phyloP scores from a whole-genome alignment of 2,888 invertebrate species.

The Lasiommata megera region DNA sequence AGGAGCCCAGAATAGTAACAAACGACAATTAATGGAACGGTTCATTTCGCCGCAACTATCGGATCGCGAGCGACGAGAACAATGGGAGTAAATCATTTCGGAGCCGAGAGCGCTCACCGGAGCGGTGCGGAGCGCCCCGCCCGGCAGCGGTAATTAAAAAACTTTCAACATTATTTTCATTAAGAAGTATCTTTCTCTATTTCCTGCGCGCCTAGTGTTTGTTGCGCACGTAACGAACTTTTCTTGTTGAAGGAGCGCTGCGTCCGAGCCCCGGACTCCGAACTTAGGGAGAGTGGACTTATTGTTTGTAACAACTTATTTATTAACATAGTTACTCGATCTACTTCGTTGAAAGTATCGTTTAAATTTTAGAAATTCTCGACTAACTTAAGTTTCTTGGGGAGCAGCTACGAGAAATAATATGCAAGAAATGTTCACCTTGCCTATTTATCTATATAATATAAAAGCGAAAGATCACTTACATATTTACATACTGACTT shows the following conservation, averaged over 20 bases:
- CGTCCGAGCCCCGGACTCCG: conserved; percentile 2
- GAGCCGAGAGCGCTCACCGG: conserved; percentile 22
- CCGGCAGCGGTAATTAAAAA: conserved; percentile 39
- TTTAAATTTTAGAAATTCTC: conserved; percentile 1
- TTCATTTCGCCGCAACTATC: conserved; percentile 18
- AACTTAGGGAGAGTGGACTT: conserved; percentile 22
- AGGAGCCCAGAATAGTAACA: conserved; percentile 4
- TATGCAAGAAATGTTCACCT: too few relatives aligned
- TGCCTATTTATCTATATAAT: too few relatives aligned
- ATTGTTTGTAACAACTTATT: conserved; percentile 26
- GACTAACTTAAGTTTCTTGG: neutral
- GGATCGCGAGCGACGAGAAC: conserved; percentile 22
- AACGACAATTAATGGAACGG: conserved; percentile 11
- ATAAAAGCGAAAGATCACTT: too few relatives aligned
- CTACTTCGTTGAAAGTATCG: neutral
- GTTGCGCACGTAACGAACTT: conserved; percentile 36
- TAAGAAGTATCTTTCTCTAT: conserved; percentile 31
- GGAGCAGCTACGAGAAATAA: too few relatives aligned
- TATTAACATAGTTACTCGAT: conserved; percentile 1
- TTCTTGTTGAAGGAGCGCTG: conserved; percentile 12
- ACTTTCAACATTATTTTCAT: conserved; percentile 40
- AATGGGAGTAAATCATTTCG: conserved; percentile 29
- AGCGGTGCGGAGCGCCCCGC: conserved; percentile 15
- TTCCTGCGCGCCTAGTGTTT: conserved; percentile 34
- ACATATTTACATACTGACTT: too few relatives aligned